phyloP scores from a whole-genome alignment of 2,797 vertebrate genomes.

The Trematomus bernacchii region DNA sequence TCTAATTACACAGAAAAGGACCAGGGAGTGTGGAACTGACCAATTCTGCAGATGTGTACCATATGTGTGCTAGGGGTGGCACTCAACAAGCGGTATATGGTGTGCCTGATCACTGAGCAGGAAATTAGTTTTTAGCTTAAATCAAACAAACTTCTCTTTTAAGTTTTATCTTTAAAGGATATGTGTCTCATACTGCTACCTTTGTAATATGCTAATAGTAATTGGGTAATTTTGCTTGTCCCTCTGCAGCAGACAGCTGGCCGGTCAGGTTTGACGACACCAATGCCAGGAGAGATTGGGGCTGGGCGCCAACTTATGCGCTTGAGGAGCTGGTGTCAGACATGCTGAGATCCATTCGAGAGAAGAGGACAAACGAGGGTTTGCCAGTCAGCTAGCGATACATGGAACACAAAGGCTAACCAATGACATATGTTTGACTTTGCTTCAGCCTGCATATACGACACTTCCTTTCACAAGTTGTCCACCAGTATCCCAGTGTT shows the following conservation, averaged over 20 bases:
- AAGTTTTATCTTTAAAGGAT: not conserved
- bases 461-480: constrained; percentile 46
- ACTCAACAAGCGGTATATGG: too few relatives aligned
- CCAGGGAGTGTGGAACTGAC: too few relatives aligned
- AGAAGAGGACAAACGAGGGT: constrained; percentile 75
- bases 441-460: constrained; percentile 50
- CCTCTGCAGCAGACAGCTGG: constrained; percentile 86
- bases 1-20: too few relatives aligned
- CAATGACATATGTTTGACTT: constrained; percentile 26
- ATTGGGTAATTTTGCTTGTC: constrained; percentile 16
- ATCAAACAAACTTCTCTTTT: too few relatives aligned
- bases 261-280: constrained; percentile 87
- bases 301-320: constrained; percentile 78
- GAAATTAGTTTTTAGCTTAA: not conserved
- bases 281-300: constrained; percentile 87
- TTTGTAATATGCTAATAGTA: not conserved
- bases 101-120: too few relatives aligned
- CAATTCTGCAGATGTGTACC: too few relatives aligned
- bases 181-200: not conserved
- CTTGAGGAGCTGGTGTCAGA: constrained; percentile 83
- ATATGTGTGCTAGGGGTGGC: too few relatives aligned
- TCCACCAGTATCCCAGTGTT: constrained; percentile 45
- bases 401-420: constrained; percentile 43
- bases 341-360: constrained; percentile 80
- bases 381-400: constrained; percentile 77